Conservation (phyloP, 2,113 vertebrate genomes). For the Muntiacus muntjak region DNA sequence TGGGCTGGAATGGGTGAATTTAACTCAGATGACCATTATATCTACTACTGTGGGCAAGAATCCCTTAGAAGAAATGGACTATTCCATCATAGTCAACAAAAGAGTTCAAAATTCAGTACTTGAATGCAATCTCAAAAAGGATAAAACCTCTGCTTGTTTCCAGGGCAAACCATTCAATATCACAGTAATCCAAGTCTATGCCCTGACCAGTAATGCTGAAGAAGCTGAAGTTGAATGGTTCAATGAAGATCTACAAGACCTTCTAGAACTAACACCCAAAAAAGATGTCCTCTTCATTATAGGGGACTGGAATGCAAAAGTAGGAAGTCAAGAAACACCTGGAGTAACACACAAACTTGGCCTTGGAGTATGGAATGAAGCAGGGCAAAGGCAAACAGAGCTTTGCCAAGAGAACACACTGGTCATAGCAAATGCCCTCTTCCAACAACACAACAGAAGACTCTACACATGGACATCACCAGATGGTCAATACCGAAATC, state of each 20-base stretch:
- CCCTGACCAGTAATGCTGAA: not conserved
- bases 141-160: not conserved
- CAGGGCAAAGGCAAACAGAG: not conserved
- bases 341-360: not conserved
- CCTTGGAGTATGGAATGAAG: not conserved
- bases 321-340: not conserved
- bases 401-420: not conserved
- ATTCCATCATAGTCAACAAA: not conserved
- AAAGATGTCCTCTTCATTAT: not conserved
- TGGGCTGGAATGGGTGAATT: not conserved
- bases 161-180: not conserved
- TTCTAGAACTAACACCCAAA: not conserved
- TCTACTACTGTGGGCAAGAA: not conserved
- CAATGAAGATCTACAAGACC: not conserved
- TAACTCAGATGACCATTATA: not conserved
- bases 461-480: not conserved
- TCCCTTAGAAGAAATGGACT: not conserved
- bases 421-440: not conserved
- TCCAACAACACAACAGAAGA: not conserved
- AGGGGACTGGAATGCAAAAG: not conserved
- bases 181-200: not conserved
- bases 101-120: not conserved
- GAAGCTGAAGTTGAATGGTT: not conserved
- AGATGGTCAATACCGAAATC: not conserved
- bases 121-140: not conserved